A percentile compares a stretch with the other conserved stretches of the same genome.
Evolutionary conservation across 2,888 invertebrate species (phyloP).

Genomic region (Xanthia togata): DNA sequence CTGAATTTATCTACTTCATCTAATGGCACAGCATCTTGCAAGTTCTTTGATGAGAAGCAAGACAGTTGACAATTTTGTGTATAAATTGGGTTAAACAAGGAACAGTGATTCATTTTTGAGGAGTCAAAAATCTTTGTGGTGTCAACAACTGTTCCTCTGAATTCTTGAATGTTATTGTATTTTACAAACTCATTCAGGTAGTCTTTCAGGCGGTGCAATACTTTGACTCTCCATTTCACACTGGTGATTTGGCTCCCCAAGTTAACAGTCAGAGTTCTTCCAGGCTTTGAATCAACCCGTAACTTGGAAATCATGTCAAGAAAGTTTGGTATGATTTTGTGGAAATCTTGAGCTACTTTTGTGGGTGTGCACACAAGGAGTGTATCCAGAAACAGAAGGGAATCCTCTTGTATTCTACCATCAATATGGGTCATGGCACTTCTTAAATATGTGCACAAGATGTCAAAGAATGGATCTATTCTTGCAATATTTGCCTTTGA

Average conservation of each 20-base stretch:
- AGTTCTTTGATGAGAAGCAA: slow-evolving; percentile 84
- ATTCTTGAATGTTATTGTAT: slow-evolving; percentile 72
- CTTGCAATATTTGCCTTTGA: slow-evolving; percentile 84
- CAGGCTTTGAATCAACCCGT: slow-evolving; percentile 91
- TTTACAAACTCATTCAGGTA: slow-evolving; percentile 81
- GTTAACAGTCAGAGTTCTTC: slow-evolving; percentile 92
- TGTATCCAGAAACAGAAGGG: slow-evolving; percentile 94
- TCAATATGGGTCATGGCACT: slow-evolving; percentile 98
- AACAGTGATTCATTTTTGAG: slow-evolving; percentile 76
- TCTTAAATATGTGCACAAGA: slow-evolving; percentile 94
- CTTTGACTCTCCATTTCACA: slow-evolving; percentile 94
- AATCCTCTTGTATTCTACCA: slow-evolving; percentile 95
- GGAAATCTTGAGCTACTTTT: slow-evolving; percentile 92
- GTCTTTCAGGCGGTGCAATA: slow-evolving; percentile 93
- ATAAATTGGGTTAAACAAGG: slow-evolving; percentile 79
- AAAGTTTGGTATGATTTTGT: slow-evolving; percentile 94
- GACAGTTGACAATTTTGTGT: slow-evolving; percentile 81
- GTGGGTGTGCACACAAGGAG: slow-evolving; percentile 92
- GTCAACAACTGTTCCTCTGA: slow-evolving; percentile 57
- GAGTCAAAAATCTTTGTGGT: slow-evolving; percentile 75
- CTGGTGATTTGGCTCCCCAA: slow-evolving; percentile 93
- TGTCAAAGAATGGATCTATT: slow-evolving; percentile 93
- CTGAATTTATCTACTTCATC: slow-evolving; percentile 89
- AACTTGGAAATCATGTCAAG: slow-evolving; percentile 96
- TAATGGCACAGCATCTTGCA: slow-evolving; percentile 75